Evolutionary conservation across 1,140 invertebrate species (phyloP).

Genomic region (Ctenoplectra terminalis): DNA sequence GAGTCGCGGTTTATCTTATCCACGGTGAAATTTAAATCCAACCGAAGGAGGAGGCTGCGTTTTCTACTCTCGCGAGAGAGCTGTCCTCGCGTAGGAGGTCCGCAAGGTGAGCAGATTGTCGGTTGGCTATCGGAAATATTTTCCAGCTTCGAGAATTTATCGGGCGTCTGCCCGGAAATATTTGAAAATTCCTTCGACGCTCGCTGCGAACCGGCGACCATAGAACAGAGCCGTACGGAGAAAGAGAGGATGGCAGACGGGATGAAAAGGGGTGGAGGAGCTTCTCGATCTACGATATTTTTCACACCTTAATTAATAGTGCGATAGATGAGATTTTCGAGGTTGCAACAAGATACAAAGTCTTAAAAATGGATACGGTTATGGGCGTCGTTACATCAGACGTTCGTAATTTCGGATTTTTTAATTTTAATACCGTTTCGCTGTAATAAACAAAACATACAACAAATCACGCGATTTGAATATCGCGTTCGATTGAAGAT

Average conservation of each 20-base stretch:
- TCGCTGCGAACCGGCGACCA: constrained; percentile 33
- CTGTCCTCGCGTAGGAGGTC: constrained; percentile 58
- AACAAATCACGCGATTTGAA: no score
- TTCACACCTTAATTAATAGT: constrained; percentile 69
- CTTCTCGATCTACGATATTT: constrained; percentile 61
- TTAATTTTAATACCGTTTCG: no score
- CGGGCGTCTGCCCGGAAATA: constrained; percentile 74
- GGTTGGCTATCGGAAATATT: constrained; percentile 77
- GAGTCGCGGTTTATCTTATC: constrained; percentile 64
- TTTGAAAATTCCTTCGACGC: constrained; percentile 77
- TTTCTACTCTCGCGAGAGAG: constrained; percentile 8
- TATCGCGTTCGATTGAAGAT: no score
- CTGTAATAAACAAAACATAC: no score
- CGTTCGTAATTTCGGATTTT: no score
- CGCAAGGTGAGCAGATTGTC: constrained; percentile 65
- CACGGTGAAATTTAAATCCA: constrained; percentile 70
- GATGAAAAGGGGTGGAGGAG: constrained; percentile 23
- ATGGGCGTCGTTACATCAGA: no score
- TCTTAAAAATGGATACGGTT: background rate
- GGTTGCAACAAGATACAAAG: constrained; percentile 17
- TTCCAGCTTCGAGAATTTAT: constrained; percentile 78
- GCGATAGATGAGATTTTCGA: constrained; percentile 49
- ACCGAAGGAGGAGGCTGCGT: background rate
- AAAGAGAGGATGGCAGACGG: background rate
- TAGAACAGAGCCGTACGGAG: constrained; percentile 25